phyloP scores from a whole-genome alignment of 1,140 invertebrate species.

The Drosophila miranda region DNA sequence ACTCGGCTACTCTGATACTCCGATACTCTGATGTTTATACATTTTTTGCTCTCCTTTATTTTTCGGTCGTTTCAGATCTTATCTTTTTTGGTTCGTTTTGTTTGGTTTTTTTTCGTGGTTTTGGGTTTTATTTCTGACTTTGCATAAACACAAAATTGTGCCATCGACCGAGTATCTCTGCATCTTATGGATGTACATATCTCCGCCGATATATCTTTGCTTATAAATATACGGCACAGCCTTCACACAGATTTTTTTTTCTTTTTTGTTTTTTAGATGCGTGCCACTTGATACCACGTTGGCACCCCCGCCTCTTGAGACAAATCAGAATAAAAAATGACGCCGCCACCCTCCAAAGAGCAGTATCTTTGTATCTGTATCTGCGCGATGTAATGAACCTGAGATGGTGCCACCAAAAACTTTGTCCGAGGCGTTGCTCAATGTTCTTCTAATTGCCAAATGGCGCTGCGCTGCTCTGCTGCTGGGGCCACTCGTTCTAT shows the following conservation, averaged over 20 bases:
- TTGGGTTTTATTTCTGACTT: conserved; percentile 30
- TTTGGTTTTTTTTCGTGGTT: conserved; percentile 11
- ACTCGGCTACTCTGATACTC: neutral
- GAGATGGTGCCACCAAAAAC: conserved; percentile 42
- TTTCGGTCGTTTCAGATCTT: conserved; percentile 35
- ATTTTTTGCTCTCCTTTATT: conserved; percentile 14
- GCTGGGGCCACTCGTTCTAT: conserved; percentile 41
- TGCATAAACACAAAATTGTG: conserved; percentile 69
- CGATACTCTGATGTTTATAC: conserved; percentile 9
- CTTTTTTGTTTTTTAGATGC: conserved; percentile 46
- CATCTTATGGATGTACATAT: conserved; percentile 51
- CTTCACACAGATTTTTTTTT: conserved; percentile 61
- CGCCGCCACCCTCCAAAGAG: conserved; percentile 28
- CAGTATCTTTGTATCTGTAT: conserved; percentile 38
- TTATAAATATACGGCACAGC: conserved; percentile 45
- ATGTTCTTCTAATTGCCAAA: conserved; percentile 71
- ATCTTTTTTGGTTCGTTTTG: conserved; percentile 19
- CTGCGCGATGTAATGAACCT: conserved; percentile 45
- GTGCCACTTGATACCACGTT: conserved; percentile 64
- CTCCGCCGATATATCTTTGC: conserved; percentile 24
- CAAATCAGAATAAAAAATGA: conserved; percentile 73
- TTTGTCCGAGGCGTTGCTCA: conserved; percentile 67
- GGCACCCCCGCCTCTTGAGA: conserved; percentile 21
- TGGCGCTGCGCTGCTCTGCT: conserved; percentile 27
- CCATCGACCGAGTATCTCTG: conserved; percentile 25